A percentile compares a stretch with the other conserved stretches of the same genome.
These are phyloP conservation scores for Turritopsis rubra DNA, from an alignment of 30 jellyfish, hydroid and myxozoan species.

Conservation along the genomic window DNA sequence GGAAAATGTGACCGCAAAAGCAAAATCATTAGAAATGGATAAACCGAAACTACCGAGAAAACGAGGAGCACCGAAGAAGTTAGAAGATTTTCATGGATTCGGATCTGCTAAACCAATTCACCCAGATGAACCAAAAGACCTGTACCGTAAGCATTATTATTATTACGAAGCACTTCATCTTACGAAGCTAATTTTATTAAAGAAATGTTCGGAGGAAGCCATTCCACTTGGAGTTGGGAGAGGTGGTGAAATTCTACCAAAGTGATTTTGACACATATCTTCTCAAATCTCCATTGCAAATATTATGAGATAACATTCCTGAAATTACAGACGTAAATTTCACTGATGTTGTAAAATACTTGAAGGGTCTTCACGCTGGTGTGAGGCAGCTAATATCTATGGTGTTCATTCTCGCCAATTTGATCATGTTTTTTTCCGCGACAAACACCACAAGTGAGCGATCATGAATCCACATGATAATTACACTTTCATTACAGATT, in stretches of 20 bases:
- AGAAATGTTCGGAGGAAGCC: conserved; percentile 12
- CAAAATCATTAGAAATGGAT: neutral
- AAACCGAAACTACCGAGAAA: conserved; percentile 10
- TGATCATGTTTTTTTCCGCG: conserved; percentile 15
- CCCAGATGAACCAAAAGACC: neutral
- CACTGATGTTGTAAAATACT: conserved; percentile 28
- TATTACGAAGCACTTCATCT: conserved; percentile 15
- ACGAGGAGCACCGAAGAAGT: conserved; percentile 14
- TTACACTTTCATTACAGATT: too few species aligned
- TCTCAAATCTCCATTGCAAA: conserved; percentile 5
- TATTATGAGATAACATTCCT: conserved; percentile 16
- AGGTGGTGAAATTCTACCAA: conserved; percentile 16
- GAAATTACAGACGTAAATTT: conserved; percentile 32
- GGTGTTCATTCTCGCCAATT: conserved; percentile 13
- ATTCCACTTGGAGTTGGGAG: conserved; percentile 11
- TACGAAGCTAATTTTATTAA: neutral
- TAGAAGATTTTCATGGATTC: conserved; percentile 11
- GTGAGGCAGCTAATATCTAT: neutral
- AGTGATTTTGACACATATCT: conserved; percentile 25
- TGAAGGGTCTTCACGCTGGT: conserved; percentile 28
- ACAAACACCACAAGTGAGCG: conserved; percentile 27
- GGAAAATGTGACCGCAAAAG: neutral
- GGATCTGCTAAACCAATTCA: neutral
- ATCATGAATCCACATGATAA: too few species aligned
- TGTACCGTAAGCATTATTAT: conserved; percentile 1